Base-by-base conservation (phyloP, 2,797 vertebrate genomes). In the Halcyon chelicuti region DNA sequence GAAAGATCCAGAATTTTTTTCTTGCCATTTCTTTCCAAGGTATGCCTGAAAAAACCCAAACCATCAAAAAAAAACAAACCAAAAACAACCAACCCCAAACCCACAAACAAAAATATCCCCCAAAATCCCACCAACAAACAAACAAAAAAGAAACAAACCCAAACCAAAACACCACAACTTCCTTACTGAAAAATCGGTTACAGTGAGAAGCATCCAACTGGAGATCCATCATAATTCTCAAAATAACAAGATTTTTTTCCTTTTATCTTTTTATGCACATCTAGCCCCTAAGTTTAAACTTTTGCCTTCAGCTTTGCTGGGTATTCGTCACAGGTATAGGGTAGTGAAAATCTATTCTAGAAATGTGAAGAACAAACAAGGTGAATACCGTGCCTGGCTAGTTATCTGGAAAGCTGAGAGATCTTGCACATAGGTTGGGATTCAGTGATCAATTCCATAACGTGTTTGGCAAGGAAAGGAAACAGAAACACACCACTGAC, bases 401-500 rank as follows among this genome's bases (percentile, higher is more conserved):
- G 35, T 37, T 71, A 7, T 39, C 25, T 35, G 40, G 31, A 29
- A 68, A 63, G 12, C 25, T 70, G 60, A 67, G 42, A 33, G 72
- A n/a, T 9, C 31, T 46, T 54, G 28, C 14, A 1, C 1, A 1
- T 4, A 28, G 5, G 19, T 13, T 73, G 67, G 60, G 35, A 23
- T 14, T 1, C 1, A 16, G 51, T 12, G 61, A 51, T 23, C 37
- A 2, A 6, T 47, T n/a, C 66, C 37, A 16, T 2, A 15, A 28
- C 2, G 25, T 28, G 13, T 58, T 65, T 40, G 31, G 3, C 29
- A 5, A 31, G 15, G 12, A 18, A 5, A 31, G 14, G 12, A 18
- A 28, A 7, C 0, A 6, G 58, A 63, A 46, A 4, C 19, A 3
- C 11, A 4, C 14, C 16, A 0, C 37, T 2, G 49, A 20, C 29